phyloP scores from a whole-genome alignment of 2,888 invertebrate genomes.

The Aquatica leii region DNA sequence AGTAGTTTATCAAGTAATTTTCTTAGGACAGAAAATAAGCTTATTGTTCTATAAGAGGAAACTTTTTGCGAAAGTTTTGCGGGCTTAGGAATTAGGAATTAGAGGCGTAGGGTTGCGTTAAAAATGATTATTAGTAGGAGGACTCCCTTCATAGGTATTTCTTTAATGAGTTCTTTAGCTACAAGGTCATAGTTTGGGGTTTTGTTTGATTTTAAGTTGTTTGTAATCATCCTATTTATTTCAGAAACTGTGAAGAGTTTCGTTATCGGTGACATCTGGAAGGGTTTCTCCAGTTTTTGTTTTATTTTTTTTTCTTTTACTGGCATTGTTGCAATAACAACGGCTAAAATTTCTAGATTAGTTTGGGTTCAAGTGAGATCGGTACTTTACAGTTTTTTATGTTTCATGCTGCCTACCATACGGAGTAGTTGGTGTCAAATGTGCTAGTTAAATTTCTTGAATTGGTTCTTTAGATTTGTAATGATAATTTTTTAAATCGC shows the following conservation, averaged over 20 bases:
- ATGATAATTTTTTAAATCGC: conserved; percentile 2
- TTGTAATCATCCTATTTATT: background rate
- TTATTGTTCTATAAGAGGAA: too few relatives aligned
- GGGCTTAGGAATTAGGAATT: too few relatives aligned
- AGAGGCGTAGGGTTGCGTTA: too few relatives aligned
- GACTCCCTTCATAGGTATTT: too few relatives aligned
- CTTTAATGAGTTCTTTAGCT: too few relatives aligned
- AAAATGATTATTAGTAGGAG: too few relatives aligned
- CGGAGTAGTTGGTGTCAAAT: conserved; percentile 4
- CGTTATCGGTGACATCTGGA: background rate
- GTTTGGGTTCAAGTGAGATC: conserved; percentile 3
- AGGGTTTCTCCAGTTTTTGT: background rate
- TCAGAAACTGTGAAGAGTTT: background rate
- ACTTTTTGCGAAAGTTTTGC: too few relatives aligned
- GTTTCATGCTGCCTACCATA: background rate
- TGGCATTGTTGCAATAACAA: background rate
- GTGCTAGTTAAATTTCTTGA: conserved; percentile 2
- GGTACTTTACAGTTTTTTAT: conserved; percentile 8
- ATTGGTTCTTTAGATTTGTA: background rate
- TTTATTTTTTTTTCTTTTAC: conserved; percentile 1
- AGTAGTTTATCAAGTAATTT: too few relatives aligned
- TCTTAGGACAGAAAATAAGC: too few relatives aligned
- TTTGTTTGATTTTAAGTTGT: too few relatives aligned
- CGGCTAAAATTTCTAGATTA: background rate
- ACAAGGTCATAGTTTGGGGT: background rate